Conservation (phyloP, 2,797 vertebrate species). For the Lutjanus argentimaculatus region DNA sequence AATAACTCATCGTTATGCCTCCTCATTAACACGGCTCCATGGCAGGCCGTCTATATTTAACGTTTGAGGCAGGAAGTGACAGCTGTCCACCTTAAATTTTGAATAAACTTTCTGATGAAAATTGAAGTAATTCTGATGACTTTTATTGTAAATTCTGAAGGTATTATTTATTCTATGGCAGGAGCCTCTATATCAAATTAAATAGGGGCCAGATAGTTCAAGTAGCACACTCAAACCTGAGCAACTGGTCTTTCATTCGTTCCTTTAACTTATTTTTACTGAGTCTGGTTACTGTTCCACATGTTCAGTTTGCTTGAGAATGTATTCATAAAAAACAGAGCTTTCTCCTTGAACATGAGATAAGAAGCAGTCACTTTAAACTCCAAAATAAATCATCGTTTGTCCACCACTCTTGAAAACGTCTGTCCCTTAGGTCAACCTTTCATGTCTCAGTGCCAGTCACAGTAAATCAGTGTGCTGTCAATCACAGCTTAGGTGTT, state of each 20-base stretch:
- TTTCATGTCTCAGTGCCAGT: background rate
- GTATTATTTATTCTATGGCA: too few relatives aligned
- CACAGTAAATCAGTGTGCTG: background rate
- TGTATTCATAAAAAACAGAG: background rate
- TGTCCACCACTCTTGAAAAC: background rate
- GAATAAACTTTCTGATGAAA: background rate
- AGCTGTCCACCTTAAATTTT: background rate
- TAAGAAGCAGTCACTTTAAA: too few relatives aligned
- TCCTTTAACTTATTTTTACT: too few relatives aligned
- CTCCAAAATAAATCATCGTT: background rate
- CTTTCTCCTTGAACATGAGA: background rate
- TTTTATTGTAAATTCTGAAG: background rate
- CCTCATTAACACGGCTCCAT: too few relatives aligned
- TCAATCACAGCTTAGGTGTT: too few relatives aligned
- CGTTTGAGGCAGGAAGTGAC: background rate
- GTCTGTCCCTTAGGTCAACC: background rate
- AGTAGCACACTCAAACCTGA: background rate
- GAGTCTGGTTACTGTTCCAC: background rate
- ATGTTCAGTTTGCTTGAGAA: background rate
- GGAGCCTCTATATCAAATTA: background rate
- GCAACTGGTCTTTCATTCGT: too few relatives aligned
- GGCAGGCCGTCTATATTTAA: background rate
- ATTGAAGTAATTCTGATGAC: background rate
- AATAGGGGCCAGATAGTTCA: too few relatives aligned
- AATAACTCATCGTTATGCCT: too few relatives aligned